phyloP scores from a whole-genome alignment of 2,888 invertebrate genomes.

The Panzeria rudis region DNA sequence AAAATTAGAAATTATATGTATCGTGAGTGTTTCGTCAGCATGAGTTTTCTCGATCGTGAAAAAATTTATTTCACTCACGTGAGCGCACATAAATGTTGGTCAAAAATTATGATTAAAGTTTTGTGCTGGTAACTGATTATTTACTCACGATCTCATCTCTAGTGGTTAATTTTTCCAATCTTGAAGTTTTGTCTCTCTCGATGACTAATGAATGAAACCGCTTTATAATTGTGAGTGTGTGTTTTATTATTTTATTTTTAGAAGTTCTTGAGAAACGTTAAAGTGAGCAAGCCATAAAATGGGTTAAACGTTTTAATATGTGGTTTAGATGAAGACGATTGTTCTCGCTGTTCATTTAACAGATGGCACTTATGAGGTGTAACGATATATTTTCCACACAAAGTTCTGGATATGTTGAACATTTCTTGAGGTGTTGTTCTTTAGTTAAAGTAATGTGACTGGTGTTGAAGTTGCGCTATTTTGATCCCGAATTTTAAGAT shows the following conservation, averaged over 20 bases:
- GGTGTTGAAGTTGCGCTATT: too few species aligned
- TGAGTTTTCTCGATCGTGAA: too few species aligned
- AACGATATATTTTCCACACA: background rate
- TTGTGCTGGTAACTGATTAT: background rate
- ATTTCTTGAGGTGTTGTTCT: too few species aligned
- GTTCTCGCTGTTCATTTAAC: background rate
- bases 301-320: conserved; percentile 59
- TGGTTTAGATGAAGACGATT: background rate
- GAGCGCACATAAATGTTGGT: too few species aligned
- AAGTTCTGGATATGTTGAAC: background rate
- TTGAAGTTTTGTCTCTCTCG: conserved; percentile 36
- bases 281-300: conserved; percentile 39
- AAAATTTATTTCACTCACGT: too few species aligned
- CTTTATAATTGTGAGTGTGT: conserved; percentile 59
- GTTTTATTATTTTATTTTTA: conserved; percentile 58
- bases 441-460: too few species aligned
- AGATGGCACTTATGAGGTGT: background rate
- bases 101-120: too few species aligned
- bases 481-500: too few species aligned
- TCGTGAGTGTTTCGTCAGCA: too few species aligned
- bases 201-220: conserved; percentile 73
- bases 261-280: conserved; percentile 28
- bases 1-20: too few species aligned
- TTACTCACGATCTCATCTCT: background rate
- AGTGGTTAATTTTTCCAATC: conserved; percentile 48